These are phyloP conservation scores for Palaemon carinicauda DNA, from an alignment of 1,140 invertebrate species.

Conservation along the genomic window DNA sequence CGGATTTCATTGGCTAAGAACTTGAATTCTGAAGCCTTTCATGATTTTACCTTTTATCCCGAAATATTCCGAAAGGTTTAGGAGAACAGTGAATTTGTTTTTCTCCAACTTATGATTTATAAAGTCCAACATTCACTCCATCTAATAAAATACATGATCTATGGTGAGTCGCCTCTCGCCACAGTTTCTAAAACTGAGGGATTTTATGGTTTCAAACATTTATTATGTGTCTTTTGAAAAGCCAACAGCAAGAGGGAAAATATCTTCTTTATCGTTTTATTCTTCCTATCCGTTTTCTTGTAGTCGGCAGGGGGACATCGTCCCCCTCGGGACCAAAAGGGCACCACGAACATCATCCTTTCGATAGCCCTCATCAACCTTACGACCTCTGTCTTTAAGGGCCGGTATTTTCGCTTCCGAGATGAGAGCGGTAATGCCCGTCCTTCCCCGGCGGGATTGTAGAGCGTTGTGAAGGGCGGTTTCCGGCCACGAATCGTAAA, in stretches of 20 bases:
- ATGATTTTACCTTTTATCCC: too few species aligned
- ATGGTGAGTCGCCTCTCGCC: too few species aligned
- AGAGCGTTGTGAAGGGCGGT: conserved; percentile 38
- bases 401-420: neutral
- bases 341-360: too few species aligned
- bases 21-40: too few species aligned
- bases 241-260: conserved; percentile 18
- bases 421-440: too few species aligned
- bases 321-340: neutral
- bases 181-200: neutral
- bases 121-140: too few species aligned
- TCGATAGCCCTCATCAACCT: neutral
- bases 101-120: too few species aligned
- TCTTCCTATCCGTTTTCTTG: conserved; percentile 43
- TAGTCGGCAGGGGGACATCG: conserved; percentile 25
- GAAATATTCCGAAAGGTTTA: too few species aligned
- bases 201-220: neutral
- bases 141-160: too few species aligned
- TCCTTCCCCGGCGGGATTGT: neutral
- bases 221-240: conserved; percentile 22
- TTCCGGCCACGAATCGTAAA: conserved; percentile 51
- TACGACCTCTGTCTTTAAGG: neutral
- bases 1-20: too few species aligned
- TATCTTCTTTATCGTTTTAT: conserved; percentile 38
- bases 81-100: too few species aligned